Base-by-base conservation (phyloP, 2,888 invertebrate species). In the Tipula lateralis region DNA sequence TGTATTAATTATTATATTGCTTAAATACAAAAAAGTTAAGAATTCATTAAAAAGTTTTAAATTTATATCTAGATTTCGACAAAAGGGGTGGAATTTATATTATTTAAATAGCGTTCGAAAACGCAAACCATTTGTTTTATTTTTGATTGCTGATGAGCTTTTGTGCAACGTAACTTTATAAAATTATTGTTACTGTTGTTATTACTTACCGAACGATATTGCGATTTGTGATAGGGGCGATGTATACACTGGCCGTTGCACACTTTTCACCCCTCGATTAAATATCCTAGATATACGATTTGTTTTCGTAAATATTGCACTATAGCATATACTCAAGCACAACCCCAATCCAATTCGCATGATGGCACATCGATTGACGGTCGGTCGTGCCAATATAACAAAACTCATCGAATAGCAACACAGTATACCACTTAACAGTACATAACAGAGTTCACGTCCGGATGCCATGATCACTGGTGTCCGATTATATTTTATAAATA, bases 401-500 rank as follows among this genome's bases (percentile, higher is more conserved):
- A 95, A 94, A 5, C 94, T 94, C 89, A 94, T 93, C 82, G 91
- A 91, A 88, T 95, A 95, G 87, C 94, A 94, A 84, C 93, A 91
- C 29, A 93, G 89, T 86, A 95, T 93, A 12, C 95, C 95, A 85
- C 91, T 90, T n/a, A 95, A 90, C 39, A 96, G 91, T 13, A 95
- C 93, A 88, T 95, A 95, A 89, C 95, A 95, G 7, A 96, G 90
- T 88, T 95, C 95, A 12, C 95, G 91, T 0, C 95, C 95, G 0
- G 94, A 94, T 1, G 95, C 95, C 92, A 95, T 95, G 85, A 95
- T 94, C 39, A 95, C 92, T 0, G 95, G 95, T 0, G 95, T 95
- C 83, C 91, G 90, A 86, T 91, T 91, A 87, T 88, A 91, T 85
- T 92, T 91, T 82, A 94, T 91, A 88, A 95, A 94, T 5, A 94